Percentiles rank a stretch among this genome's conserved stretches.
phyloP scores from a whole-genome alignment of 2,888 invertebrate species.

The Epsilonema sp. region DNA sequence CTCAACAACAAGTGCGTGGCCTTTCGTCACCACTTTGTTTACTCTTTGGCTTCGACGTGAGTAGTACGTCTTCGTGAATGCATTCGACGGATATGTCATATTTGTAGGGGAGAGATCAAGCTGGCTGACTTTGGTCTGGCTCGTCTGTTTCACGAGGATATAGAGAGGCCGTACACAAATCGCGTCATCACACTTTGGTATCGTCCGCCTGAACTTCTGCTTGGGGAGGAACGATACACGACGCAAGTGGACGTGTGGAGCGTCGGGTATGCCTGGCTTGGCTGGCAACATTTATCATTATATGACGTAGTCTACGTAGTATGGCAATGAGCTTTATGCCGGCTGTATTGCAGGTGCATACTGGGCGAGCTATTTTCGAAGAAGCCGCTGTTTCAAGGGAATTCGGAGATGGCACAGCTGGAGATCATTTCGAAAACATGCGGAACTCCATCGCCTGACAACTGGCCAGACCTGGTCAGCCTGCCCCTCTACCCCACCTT shows the following conservation, averaged over 20 bases:
- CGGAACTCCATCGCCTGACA: conserved; percentile 83
- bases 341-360: conserved; percentile 47
- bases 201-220: conserved; percentile 79
- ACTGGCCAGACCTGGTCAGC: conserved; percentile 86
- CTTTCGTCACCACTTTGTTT: too few species aligned
- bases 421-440: conserved; percentile 82
- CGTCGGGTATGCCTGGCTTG: conserved; percentile 45
- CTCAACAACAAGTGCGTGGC: conserved; percentile 95
- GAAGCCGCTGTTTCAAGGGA: conserved; percentile 86
- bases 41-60: too few species aligned
- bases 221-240: conserved; percentile 91
- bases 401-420: conserved; percentile 71
- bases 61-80: too few species aligned
- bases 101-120: conserved; percentile 82
- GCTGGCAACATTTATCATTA: too few species aligned
- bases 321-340: too few species aligned
- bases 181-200: conserved; percentile 98
- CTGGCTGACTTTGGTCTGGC: conserved; percentile 95
- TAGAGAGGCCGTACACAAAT: conserved; percentile 81
- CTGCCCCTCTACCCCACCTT: conserved; percentile 75
- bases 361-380: conserved; percentile 88
- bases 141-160: conserved; percentile 76
- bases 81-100: too few species aligned
- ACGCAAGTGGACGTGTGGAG: conserved; percentile 98
- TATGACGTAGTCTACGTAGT: too few species aligned